These are phyloP conservation scores for Drosophila repletoides DNA, from an alignment of 1,140 invertebrate genomes.

Conservation along the genomic window DNA sequence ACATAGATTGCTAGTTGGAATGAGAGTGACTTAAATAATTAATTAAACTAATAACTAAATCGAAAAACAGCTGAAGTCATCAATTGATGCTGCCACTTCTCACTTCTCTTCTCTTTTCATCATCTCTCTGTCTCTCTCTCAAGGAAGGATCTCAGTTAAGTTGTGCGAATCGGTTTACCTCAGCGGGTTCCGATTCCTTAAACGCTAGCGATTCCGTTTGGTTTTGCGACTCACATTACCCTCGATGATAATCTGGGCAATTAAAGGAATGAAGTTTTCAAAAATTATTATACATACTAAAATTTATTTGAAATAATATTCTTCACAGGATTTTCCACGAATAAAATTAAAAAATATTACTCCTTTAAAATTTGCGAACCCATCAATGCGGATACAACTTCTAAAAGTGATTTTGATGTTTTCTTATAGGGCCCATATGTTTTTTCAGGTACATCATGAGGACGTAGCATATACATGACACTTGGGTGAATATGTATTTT, in stretches of 20 bases:
- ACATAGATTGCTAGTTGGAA: slow-evolving; percentile 15
- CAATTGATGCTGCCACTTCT: slow-evolving; percentile 1
- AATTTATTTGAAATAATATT: slow-evolving; percentile 16
- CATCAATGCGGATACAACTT: background rate
- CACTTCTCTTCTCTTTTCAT: background rate
- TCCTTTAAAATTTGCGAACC: background rate
- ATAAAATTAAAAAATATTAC: background rate
- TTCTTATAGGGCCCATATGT: too few species aligned
- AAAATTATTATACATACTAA: slow-evolving; percentile 6
- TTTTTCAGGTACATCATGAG: too few species aligned
- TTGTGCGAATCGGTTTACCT: slow-evolving; percentile 80
- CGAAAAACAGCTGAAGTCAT: background rate
- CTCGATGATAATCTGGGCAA: slow-evolving; percentile 77
- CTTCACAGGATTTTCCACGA: background rate
- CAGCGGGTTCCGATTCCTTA: slow-evolving; percentile 81
- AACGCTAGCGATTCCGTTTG: slow-evolving; percentile 82
- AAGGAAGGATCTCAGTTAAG: slow-evolving; percentile 11
- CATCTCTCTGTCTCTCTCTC: background rate
- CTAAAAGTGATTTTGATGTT: background rate
- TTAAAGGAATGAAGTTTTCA: slow-evolving; percentile 1
- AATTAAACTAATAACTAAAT: slow-evolving; percentile 21
- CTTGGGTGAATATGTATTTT: background rate
- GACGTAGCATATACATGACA: too few species aligned
- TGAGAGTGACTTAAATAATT: slow-evolving; percentile 23
- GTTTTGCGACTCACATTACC: slow-evolving; percentile 82